These are phyloP conservation scores for Drosophila yooni DNA, from an alignment of 2,888 invertebrate genomes.

Conservation along the genomic window DNA sequence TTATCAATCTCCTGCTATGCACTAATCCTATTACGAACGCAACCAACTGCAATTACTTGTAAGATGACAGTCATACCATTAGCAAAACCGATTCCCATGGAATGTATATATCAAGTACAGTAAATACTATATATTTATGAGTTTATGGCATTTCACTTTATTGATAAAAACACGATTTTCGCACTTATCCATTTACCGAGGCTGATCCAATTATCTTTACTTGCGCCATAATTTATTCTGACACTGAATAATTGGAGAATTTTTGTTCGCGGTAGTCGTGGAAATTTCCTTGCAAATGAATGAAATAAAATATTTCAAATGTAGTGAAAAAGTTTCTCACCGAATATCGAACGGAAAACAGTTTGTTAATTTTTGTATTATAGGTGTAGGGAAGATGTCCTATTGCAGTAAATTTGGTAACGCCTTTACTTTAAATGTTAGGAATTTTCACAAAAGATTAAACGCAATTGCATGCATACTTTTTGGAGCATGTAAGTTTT, in stretches of 20 bases:
- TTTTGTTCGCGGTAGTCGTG: neutral
- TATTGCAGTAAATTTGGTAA: neutral
- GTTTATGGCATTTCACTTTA: neutral
- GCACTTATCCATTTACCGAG: constrained; percentile 2
- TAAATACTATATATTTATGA: neutral
- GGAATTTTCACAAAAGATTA: neutral
- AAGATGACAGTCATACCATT: neutral
- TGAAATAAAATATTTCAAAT: neutral
- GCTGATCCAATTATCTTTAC: constrained; percentile 31
- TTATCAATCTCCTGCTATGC: neutral
- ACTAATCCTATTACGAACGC: neutral
- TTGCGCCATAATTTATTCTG: constrained; percentile 10
- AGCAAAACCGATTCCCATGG: neutral
- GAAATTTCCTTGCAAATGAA: neutral
- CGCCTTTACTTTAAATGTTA: no score
- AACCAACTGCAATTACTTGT: constrained; percentile 1
- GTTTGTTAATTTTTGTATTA: neutral
- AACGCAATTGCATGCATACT: neutral
- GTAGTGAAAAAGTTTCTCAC: neutral
- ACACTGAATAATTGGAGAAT: constrained; percentile 27
- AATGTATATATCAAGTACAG: constrained; percentile 1
- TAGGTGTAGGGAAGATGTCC: neutral
- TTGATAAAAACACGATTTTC: constrained; percentile 3
- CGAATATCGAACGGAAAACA: neutral
- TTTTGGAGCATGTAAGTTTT: neutral